Conservation (phyloP, 2,113 vertebrate genomes). For the Periophthalmus modestus region DNA sequence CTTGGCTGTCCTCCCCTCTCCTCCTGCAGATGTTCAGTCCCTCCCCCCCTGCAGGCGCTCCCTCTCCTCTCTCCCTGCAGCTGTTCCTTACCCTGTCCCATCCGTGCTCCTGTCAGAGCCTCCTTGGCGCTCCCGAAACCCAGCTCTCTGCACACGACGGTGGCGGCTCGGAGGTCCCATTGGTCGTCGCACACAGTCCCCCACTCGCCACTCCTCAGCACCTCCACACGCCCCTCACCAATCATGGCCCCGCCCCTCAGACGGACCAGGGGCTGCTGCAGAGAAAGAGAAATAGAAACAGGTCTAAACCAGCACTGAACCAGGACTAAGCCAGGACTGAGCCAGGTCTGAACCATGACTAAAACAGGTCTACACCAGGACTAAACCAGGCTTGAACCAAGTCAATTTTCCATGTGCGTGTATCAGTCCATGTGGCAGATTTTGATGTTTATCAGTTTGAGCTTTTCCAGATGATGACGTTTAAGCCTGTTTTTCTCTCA, state of each 20-base stretch:
- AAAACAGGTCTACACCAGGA: not conserved
- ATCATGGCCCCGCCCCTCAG: constrained; percentile 87
- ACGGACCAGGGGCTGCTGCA: constrained; percentile 91
- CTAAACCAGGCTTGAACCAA: not conserved
- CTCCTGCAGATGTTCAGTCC: too few species aligned
- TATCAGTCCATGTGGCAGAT: too few species aligned
- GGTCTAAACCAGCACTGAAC: not conserved
- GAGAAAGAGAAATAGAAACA: constrained; percentile 21
- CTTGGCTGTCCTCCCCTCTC: too few species aligned
- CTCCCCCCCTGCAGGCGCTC: too few species aligned
- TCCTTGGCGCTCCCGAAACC: constrained; percentile 93
- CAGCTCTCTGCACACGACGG: constrained; percentile 92
- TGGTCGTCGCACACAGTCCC: constrained; percentile 90
- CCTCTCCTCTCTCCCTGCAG: too few species aligned
- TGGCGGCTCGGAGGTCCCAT: constrained; percentile 88
- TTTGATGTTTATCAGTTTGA: too few species aligned
- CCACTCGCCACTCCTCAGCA: constrained; percentile 93
- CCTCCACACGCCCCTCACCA: constrained; percentile 92
- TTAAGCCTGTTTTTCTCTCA: too few species aligned
- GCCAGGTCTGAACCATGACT: not conserved
- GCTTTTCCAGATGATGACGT: too few species aligned
- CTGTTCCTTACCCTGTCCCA: constrained; percentile 86
- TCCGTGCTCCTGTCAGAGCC: constrained; percentile 78
- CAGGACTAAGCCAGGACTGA: not conserved
- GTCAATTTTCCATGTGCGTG: too few species aligned